These are phyloP conservation scores for Ctenochaetus hawaiiensis DNA, from an alignment of 2,797 vertebrate genomes.

Conservation along the genomic window DNA sequence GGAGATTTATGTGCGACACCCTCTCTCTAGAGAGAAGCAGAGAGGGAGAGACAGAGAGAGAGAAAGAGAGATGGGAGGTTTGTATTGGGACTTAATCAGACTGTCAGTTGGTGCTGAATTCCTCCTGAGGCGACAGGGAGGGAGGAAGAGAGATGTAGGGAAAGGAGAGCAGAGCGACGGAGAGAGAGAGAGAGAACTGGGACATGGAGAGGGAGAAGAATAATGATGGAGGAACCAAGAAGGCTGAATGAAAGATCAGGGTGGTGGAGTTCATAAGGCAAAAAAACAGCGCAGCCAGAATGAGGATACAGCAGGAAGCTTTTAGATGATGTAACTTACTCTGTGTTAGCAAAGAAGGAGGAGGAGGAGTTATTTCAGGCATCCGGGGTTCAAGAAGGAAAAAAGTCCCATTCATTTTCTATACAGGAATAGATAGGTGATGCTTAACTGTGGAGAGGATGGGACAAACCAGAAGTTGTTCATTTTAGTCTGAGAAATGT, in stretches of 20 bases:
- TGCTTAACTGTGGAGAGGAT: too few species aligned
- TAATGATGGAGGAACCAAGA: slow-evolving; percentile 58
- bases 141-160: slow-evolving; percentile 27
- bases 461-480: too few species aligned
- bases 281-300: slow-evolving; percentile 46
- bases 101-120: slow-evolving; percentile 77
- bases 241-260: slow-evolving; percentile 61
- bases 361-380: slow-evolving; percentile 38
- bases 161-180: slow-evolving; percentile 47
- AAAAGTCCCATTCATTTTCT: slow-evolving; percentile 2
- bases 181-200: slow-evolving; percentile 56
- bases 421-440: not conserved
- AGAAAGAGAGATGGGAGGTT: slow-evolving; percentile 72
- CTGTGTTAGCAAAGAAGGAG: not conserved
- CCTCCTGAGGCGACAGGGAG: slow-evolving; percentile 70
- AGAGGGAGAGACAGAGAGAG: slow-evolving; percentile 62
- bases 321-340: slow-evolving; percentile 50
- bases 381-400: too few species aligned
- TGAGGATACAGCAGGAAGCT: slow-evolving; percentile 38
- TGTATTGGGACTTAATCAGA: slow-evolving; percentile 79
- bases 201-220: slow-evolving; percentile 65
- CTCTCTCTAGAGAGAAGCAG: slow-evolving; percentile 68
- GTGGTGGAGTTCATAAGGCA: slow-evolving; percentile 59
- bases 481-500: too few species aligned
- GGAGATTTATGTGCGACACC: slow-evolving; percentile 78